Evolutionary conservation across 2,888 invertebrate species (phyloP), one percentile per base, ranked within the genome.

Genomic region (Harpalus rubripes): DNA sequence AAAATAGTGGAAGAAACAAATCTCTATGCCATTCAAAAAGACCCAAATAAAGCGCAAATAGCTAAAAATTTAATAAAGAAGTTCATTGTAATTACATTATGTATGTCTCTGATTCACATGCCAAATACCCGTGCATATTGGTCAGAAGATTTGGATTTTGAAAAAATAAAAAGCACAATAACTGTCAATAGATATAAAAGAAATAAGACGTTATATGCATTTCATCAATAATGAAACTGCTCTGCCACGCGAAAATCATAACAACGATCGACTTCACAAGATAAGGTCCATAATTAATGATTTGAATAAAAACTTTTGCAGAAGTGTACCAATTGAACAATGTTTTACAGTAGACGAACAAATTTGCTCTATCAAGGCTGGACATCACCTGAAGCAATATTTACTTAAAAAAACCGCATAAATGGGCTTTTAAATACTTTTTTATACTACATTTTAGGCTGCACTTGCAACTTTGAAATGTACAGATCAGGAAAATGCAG

Each of bases 291-390:
- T n/a, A n/a, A n/a, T n/a, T n/a, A n/a, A n/a, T n/a, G n/a, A n/a
- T n/a, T n/a, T n/a, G n/a, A n/a, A n/a, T n/a, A n/a, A n/a, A n/a
- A n/a, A n/a, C n/a, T n/a, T n/a, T n/a, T n/a, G n/a, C n/a, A n/a
- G n/a, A n/a, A n/a, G n/a, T n/a, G n/a, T n/a, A n/a, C 86, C 88
- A 56, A 44, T 44, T 44, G 44, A 44, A 44, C 44, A 88, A 89
- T 84, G 87, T 84, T 87, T 90, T 58, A 88, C 89, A 15, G 52
- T 88, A 15, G 88, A 88, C 85, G 87, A 89, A 79, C 88, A 88
- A 68, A 86, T 88, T 63, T 88, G 89, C 87, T 87, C 89, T 7
- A 90, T 89, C 41, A 90, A 90, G 87, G 86, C 88, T n/a, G n/a
- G n/a, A 8, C 85, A 88, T 81, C 87, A 86, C 72, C 72, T 89